Conservation (phyloP, 1,140 invertebrate genomes). For the Aphis craccivora region DNA sequence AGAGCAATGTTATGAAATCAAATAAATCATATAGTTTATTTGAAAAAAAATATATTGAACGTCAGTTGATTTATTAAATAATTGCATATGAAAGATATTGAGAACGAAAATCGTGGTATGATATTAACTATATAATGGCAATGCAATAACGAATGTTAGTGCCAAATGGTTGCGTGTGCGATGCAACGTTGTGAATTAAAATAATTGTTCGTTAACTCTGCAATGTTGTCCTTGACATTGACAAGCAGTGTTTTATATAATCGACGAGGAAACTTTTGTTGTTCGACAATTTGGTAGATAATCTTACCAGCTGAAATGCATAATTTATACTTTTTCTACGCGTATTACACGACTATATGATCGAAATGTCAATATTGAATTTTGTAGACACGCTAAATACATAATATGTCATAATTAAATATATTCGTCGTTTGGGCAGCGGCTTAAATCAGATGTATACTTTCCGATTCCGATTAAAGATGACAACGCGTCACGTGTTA, state of each 20-base stretch:
- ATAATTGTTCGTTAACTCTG: neutral
- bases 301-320: neutral
- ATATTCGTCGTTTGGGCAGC: neutral
- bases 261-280: neutral
- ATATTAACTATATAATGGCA: neutral
- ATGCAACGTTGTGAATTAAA: neutral
- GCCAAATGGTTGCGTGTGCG: neutral
- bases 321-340: neutral
- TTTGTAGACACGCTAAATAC: neutral
- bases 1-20: neutral
- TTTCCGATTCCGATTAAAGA: neutral
- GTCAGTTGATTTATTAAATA: neutral
- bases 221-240: neutral
- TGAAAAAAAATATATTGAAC: neutral
- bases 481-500: neutral
- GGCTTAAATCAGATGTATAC: neutral
- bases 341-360: neutral
- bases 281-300: neutral
- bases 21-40: neutral
- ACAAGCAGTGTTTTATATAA: neutral
- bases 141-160: neutral
- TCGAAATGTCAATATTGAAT: neutral
- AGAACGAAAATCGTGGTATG: neutral
- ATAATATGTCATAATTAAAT: neutral
- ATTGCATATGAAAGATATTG: neutral